phyloP scores from a whole-genome alignment of 2,797 vertebrate genomes.

The Propithecus deckenii region DNA sequence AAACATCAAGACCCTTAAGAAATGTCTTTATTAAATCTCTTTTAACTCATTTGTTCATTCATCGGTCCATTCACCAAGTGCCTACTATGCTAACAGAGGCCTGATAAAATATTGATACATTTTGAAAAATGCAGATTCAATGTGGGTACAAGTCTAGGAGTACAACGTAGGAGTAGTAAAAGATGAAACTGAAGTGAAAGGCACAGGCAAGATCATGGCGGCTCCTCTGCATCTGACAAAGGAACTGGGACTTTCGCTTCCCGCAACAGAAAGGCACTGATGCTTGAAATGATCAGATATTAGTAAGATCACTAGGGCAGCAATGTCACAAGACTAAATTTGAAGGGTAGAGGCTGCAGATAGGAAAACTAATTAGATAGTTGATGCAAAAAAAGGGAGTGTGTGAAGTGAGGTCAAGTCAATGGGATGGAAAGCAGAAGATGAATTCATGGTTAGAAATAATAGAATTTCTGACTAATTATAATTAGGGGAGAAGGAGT shows the following conservation, averaged over 20 bases:
- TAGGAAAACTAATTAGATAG: not conserved
- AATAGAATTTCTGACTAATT: not conserved
- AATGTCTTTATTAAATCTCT: not conserved
- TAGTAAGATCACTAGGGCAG: not conserved
- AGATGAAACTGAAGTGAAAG: not conserved
- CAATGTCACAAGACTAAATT: not conserved
- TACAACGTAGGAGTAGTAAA: not conserved
- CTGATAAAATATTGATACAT: not conserved
- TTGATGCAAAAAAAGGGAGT: not conserved
- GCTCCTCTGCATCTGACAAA: not conserved
- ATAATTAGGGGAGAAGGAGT: not conserved
- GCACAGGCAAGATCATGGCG: not conserved
- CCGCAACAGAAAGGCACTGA: not conserved
- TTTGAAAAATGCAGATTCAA: not conserved
- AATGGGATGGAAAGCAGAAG: not conserved
- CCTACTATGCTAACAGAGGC: not conserved
- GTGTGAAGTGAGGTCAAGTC: not conserved
- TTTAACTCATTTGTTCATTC: not conserved
- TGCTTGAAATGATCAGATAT: not conserved
- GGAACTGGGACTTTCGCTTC: not conserved
- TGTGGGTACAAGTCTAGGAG: not conserved
- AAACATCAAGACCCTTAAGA: not conserved
- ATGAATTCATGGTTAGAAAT: not conserved
- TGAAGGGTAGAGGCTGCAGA: not conserved
- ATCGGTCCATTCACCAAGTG: not conserved